Evolutionary conservation across 2,113 vertebrate species (phyloP).

Genomic region (Triplophysa tibetana): DNA sequence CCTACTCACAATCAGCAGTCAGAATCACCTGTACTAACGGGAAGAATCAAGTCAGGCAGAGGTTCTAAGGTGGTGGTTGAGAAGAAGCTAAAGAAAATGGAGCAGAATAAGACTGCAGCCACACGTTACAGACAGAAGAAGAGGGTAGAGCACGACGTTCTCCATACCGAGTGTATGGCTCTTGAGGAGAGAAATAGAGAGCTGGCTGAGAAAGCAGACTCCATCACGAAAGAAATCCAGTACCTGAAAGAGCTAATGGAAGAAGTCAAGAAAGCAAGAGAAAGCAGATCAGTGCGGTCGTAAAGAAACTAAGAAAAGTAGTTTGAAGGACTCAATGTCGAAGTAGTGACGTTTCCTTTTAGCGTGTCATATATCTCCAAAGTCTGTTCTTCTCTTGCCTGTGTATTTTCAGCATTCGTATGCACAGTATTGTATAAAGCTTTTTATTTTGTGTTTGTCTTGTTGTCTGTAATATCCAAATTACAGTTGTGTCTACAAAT

Average conservation of each 20-base stretch:
- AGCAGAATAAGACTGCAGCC: slow-evolving; percentile 93
- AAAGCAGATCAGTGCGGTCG: slow-evolving; percentile 38
- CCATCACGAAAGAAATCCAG: slow-evolving; percentile 87
- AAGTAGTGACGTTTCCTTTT: background rate
- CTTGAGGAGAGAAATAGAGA: slow-evolving; percentile 85
- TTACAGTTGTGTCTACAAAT: background rate
- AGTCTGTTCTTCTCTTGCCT: background rate
- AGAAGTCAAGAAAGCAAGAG: slow-evolving; percentile 80
- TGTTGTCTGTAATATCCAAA: background rate
- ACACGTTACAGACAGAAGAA: slow-evolving; percentile 92
- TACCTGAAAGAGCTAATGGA: slow-evolving; percentile 93
- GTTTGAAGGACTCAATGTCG: background rate
- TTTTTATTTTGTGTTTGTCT: background rate
- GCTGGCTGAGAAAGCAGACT: slow-evolving; percentile 84
- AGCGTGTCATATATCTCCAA: background rate
- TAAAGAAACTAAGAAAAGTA: background rate
- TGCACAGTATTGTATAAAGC: background rate
- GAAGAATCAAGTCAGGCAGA: slow-evolving; percentile 62
- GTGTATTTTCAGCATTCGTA: background rate
- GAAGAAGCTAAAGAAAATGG: slow-evolving; percentile 93
- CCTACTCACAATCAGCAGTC: slow-evolving; percentile 44
- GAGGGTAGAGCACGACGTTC: slow-evolving; percentile 78
- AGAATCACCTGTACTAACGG: background rate
- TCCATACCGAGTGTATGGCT: slow-evolving; percentile 72
- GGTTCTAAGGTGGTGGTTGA: slow-evolving; percentile 55